Evolutionary conservation across 2,797 vertebrate species (phyloP), one percentile per base, ranked within the genome.

Genomic region (Phrynocephalus guinanensis): DNA sequence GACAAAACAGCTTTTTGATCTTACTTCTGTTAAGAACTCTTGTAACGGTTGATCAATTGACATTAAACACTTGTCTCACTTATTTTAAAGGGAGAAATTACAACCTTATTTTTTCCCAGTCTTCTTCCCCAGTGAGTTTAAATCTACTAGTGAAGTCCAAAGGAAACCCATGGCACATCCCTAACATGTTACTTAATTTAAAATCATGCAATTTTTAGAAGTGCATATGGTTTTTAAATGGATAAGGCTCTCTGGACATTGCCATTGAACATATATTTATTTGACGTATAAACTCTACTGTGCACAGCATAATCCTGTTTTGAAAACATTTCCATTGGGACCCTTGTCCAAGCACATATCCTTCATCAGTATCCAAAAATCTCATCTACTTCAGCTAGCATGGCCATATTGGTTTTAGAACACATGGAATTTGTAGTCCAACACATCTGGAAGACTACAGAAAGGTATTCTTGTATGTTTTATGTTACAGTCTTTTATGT

Each of bases 1-100:
- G 68, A 94, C 87, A 0, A 63, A 9, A 76, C 79, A 80, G 77
- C 1, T 44, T 91, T 92, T 91, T 92, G 38, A 44, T 91, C 73
- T 88, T 11, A n/a, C 78, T 70, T 89, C 0, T 83, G 24, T 44
- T 56, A 70, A 72, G 50, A 72, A 7, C 11, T 24, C 28, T 52
- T 0, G 16, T 73, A 67, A 77, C 20, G 33, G 24, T 20, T 78
- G 44, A 78, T 67, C 44, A 26, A 48, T 33, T 33, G 15, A 52
- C 83, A 63, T 63, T 15, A 63, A 63, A 63, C 60, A 63, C 18
- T 44, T 28, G 20, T 75, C 9, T 33, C 30, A 18, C 71, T 16
- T 30, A 38, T 38, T 75, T 15, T 38, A 75, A 33, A 20, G 30
- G 33, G 30, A 38, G 16, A 75, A 75, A 75, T 75, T 75, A 75